These are phyloP conservation scores for Sebastiscus tertius DNA, from an alignment of 2,797 vertebrate genomes.

Conservation along the genomic window DNA sequence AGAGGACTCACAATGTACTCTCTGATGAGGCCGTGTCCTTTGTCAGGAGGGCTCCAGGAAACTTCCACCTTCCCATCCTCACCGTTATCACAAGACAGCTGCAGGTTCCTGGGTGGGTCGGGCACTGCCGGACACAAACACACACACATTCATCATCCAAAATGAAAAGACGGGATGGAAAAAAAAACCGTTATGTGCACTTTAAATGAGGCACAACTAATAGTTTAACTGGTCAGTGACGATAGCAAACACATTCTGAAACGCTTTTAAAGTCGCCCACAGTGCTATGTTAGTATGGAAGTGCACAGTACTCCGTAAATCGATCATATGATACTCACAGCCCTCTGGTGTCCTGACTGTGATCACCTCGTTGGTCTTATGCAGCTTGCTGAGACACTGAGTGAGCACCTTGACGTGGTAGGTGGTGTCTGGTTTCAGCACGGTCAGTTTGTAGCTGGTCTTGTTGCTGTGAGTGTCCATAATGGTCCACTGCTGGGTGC, in stretches of 20 bases:
- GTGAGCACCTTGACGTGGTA: conserved; percentile 96
- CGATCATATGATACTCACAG: conserved; percentile 81
- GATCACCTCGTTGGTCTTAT: conserved; percentile 92
- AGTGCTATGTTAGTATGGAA: background rate
- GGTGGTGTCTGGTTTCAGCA: conserved; percentile 93
- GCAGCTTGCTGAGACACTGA: conserved; percentile 90
- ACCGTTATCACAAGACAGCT: conserved; percentile 86
- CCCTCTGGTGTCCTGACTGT: conserved; percentile 92
- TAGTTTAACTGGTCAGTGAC: background rate
- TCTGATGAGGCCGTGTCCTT: conserved; percentile 90
- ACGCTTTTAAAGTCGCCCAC: background rate
- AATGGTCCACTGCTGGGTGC: conserved; percentile 88
- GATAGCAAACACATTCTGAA: background rate
- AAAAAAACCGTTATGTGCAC: background rate
- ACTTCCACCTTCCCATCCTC: conserved; percentile 86
- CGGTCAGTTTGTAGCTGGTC: conserved; percentile 86
- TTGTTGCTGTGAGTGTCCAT: conserved; percentile 97
- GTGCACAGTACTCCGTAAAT: too few species aligned
- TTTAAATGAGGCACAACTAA: background rate
- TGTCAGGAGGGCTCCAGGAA: conserved; percentile 88
- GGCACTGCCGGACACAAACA: conserved; percentile 82
- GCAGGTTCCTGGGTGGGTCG: conserved; percentile 90
- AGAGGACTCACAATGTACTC: conserved; percentile 93
- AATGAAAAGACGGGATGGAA: background rate
- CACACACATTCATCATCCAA: background rate